Percentiles rank a stretch among this genome's conserved stretches.
Evolutionary conservation across 2,113 vertebrate genomes (phyloP).

Genomic region (Bucco capensis): DNA sequence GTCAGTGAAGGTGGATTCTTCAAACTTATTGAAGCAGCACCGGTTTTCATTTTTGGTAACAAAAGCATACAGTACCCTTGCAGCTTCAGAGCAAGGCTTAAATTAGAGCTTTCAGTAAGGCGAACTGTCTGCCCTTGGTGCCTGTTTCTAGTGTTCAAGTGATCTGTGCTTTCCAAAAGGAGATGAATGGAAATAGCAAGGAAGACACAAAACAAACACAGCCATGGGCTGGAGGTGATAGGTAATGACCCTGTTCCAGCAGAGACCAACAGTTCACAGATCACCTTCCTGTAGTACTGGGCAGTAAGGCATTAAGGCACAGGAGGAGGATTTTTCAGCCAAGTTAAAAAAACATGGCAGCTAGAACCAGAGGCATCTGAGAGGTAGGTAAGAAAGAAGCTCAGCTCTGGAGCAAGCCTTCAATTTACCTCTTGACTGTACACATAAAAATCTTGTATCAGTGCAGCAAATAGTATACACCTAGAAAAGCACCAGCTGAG

Average conservation of each 20-base stretch:
- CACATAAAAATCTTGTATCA: conserved; percentile 4
- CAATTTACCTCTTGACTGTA: conserved; percentile 32
- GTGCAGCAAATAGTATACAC: conserved; percentile 27
- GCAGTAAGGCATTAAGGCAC: conserved; percentile 40
- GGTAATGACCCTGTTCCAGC: neutral
- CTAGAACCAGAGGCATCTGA: neutral
- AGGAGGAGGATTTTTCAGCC: neutral
- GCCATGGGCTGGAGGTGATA: neutral
- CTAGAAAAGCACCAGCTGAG: neutral
- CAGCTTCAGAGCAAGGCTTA: neutral
- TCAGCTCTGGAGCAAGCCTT: conserved; percentile 43
- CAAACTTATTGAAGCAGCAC: neutral
- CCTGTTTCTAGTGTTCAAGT: conserved; percentile 9
- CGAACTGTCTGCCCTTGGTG: neutral
- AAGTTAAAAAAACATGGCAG: neutral
- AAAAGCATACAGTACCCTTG: neutral
- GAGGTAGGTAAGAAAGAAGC: conserved; percentile 42
- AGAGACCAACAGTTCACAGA: neutral
- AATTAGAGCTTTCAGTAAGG: neutral
- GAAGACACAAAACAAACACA: neutral
- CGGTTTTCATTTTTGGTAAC: neutral
- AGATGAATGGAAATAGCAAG: neutral
- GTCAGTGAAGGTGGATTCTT: neutral
- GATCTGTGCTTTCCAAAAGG: neutral
- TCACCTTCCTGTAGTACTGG: neutral